These are phyloP conservation scores for Syngnathoides biaculeatus DNA, from an alignment of 2,113 vertebrate genomes.

Conservation along the genomic window DNA sequence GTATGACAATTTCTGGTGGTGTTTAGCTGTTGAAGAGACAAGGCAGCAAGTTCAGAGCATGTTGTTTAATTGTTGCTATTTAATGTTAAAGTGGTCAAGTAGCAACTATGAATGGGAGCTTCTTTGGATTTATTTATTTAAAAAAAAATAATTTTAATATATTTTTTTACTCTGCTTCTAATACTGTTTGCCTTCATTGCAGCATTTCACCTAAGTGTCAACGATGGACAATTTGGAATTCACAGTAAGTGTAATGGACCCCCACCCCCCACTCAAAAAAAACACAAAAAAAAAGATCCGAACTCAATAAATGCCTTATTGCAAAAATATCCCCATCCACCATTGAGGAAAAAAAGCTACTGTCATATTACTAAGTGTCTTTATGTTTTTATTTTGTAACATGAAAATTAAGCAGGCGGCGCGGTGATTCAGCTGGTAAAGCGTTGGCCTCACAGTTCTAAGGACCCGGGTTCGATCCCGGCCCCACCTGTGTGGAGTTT, in stretches of 20 bases:
- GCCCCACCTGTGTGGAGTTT: no score
- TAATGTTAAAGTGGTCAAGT: not conserved
- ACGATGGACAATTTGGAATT: slow-evolving; percentile 88
- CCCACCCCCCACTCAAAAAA: not conserved
- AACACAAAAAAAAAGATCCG: not conserved
- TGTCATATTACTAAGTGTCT: no score
- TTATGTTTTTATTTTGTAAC: no score
- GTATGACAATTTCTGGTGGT: not conserved
- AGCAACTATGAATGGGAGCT: not conserved
- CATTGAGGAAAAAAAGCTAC: no score
- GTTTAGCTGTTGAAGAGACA: not conserved
- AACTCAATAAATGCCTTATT: no score
- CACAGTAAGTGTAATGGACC: slow-evolving; percentile 80
- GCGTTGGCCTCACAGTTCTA: no score
- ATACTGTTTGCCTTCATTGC: slow-evolving; percentile 60
- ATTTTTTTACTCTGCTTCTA: not conserved
- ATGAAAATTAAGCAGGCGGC: no score
- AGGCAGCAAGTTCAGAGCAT: not conserved
- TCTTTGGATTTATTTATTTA: slow-evolving; percentile 31
- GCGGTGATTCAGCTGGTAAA: no score
- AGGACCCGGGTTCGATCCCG: no score
- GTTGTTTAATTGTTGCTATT: not conserved
- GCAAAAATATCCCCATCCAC: no score
- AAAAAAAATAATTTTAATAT: no score
- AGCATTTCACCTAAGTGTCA: slow-evolving; percentile 76